Conservation (phyloP, 2,797 vertebrate species). For the Phaenicophaeus curvirostris region DNA sequence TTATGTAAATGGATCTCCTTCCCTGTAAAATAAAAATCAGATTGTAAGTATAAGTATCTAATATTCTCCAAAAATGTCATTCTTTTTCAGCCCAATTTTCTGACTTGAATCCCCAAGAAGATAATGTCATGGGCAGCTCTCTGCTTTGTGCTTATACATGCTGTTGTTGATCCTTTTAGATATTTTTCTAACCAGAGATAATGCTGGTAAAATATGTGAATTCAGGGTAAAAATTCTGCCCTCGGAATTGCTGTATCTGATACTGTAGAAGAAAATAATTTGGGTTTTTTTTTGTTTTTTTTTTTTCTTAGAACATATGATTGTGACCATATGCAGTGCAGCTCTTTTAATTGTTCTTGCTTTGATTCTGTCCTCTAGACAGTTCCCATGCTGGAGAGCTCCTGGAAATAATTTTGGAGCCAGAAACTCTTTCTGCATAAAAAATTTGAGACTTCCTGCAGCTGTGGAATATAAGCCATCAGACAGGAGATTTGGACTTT, state of each 20-base stretch:
- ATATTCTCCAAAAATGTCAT: neutral
- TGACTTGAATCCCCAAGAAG: neutral
- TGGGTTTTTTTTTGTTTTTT: neutral
- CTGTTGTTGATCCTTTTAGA: neutral
- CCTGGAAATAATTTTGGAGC: constrained; percentile 72
- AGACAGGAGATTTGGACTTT: neutral
- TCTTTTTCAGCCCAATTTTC: neutral
- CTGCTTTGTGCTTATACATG: neutral
- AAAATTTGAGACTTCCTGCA: constrained; percentile 67
- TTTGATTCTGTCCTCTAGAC: constrained; percentile 55
- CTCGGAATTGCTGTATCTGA: neutral
- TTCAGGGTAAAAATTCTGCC: neutral
- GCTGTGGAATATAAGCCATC: constrained; percentile 35
- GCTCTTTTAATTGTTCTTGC: neutral
- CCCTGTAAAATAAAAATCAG: neutral
- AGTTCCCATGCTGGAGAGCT: constrained; percentile 62
- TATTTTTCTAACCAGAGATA: neutral
- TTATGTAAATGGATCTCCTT: neutral
- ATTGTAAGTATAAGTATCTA: neutral
- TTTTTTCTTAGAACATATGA: neutral
- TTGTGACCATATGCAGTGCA: neutral
- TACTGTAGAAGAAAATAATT: neutral
- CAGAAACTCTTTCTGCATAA: constrained; percentile 58
- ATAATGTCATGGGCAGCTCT: neutral
- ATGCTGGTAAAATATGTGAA: neutral